Base-by-base conservation (phyloP, 2,888 invertebrate genomes). In the Cantharis flavilabris region DNA sequence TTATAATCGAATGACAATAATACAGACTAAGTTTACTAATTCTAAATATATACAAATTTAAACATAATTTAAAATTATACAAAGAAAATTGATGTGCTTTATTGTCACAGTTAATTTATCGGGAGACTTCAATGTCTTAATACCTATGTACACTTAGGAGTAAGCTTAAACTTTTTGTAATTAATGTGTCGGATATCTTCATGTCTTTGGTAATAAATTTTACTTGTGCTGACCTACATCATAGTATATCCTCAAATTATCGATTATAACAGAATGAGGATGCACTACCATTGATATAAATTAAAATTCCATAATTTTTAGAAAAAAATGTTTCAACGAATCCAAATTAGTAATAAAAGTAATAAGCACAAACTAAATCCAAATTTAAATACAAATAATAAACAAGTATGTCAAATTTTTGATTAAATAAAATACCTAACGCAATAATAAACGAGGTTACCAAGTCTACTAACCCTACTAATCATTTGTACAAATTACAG, bases 381-480 rank as follows among this genome's bases (percentile, higher is more conserved):
- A n/a, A n/a, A 49, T n/a, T 30, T 30, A 30, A 33, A 33, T 33
- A 33, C 11, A 13, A 11, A 33, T 33, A 49, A 49, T n/a, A 49
- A n/a, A n/a, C 49, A 49, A n/a, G 49, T n/a, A n/a, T n/a, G n/a
- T 49, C n/a, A n/a, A 49, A 49, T n/a, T 49, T 49, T 49, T n/a
- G 49, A 49, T 49, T 49, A 49, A 49, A 49, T 49, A 49, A 49
- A n/a, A 5, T 49, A 49, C n/a, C 49, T 49, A 49, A 49, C 7
- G 49, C 13, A 49, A 49, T 49, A 49, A 49, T 49, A 49, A 67
- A 67, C n/a, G 26, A 67, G 13, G 18, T 67, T 67, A 75, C 62
- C 62, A 71, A 75, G 69, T 71, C 75, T 75, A 71, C 70, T 71
- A 71, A 71, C 71, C 75, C 71, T 75, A 67, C 49, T 63, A 70